These are phyloP conservation scores for Tinea trinotella DNA, from an alignment of 2,888 invertebrate species.

Conservation along the genomic window DNA sequence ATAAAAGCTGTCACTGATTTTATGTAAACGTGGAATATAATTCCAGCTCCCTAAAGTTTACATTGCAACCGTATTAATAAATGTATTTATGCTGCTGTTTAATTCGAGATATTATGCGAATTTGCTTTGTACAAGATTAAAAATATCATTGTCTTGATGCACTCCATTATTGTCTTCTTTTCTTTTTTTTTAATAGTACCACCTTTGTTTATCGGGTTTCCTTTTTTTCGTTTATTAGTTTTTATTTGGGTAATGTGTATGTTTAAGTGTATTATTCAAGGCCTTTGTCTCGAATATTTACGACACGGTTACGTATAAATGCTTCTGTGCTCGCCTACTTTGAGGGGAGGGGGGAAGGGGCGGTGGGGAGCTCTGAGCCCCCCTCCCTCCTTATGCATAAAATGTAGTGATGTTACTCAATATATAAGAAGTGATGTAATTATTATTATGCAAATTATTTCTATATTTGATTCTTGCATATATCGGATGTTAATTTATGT, in stretches of 20 bases:
- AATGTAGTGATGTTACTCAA: conserved; percentile 30
- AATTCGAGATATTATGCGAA: no score
- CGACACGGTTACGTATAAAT: background rate
- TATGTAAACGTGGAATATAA: background rate
- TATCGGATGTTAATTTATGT: conserved; percentile 18
- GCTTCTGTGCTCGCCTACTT: background rate
- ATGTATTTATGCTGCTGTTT: background rate
- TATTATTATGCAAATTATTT: conserved; percentile 26
- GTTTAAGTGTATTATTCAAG: background rate
- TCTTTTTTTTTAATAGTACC: background rate
- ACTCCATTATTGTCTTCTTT: background rate
- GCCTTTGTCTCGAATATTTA: background rate
- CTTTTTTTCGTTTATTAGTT: background rate
- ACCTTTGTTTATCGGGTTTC: background rate
- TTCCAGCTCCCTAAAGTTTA: background rate
- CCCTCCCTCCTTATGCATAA: background rate
- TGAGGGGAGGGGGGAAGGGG: background rate
- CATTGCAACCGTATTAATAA: background rate
- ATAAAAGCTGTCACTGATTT: background rate
- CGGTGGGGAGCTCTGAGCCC: no score
- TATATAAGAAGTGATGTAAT: conserved; percentile 35
- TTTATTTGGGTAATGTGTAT: background rate
- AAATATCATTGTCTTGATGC: background rate
- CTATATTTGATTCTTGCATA: conserved; percentile 23
- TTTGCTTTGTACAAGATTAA: background rate